Base-by-base conservation (phyloP, 1,140 invertebrate genomes). In the Drosophila navojoa region DNA sequence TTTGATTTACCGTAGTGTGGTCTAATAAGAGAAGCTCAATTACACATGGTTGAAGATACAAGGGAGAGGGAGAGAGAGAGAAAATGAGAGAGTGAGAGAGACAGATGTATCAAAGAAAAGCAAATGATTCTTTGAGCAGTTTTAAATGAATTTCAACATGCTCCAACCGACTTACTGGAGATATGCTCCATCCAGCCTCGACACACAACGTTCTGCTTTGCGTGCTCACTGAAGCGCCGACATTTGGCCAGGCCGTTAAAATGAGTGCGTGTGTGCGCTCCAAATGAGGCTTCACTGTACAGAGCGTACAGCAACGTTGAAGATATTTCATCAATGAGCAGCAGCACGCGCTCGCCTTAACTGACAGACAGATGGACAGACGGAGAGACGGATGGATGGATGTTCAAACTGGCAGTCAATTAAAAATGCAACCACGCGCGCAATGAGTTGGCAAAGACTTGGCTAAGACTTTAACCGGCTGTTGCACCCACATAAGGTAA, bases 361-460 rank as follows among this genome's bases (percentile, higher is more conserved):
- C 73, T 62, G 66, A 68, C 45, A 55, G 61, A 32, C 60, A 69
- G 27, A 22, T 29, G 52, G 50, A 35, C 35, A 58, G 35, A 44
- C 75, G 16, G 68, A 42, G 59, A 50, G 32, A 38, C 16, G 47
- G 52, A 53, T 29, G 29, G 47, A 53, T 38, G 50, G 73, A 63
- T 44, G 15, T 15, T 62, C 29, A 44, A 32, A 40, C 60, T 49
- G 52, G 44, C 38, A 77, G 68, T 70, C 82, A 89, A 89, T 89
- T 89, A 89, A 89, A 89, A 89, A 84, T 89, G 84, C 84, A 89
- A 87, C 84, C 84, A 89, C 84, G 84, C 84, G 82, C 84, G 49
- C 82, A 61, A 71, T 86, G 75, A 81, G 81, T 62, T 86, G 81
- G 74, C 77, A 80, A 38, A 38, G 35, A 68, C 59, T 78, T 69